Base-by-base conservation (phyloP, 2,113 vertebrate genomes). In the Peromyscus californicus region DNA sequence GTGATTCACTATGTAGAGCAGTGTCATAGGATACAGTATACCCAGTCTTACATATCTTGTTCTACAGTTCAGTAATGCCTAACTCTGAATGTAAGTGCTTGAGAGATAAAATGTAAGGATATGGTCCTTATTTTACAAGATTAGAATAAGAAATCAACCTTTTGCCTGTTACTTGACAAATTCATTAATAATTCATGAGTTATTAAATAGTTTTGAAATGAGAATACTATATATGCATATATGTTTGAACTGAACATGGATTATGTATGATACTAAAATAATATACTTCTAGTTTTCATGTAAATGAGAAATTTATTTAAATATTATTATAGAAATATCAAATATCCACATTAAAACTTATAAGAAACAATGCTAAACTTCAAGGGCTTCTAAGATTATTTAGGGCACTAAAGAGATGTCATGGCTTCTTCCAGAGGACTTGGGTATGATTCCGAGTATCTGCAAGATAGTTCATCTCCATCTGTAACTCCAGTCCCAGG, bases 151-250 rank as follows among this genome's bases (percentile, higher is more conserved):
- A 98, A 98, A 98, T 98, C 97, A 97, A 98, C 98, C 92, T 96
- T 98, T 98, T 98, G 97, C 39, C 80, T 83, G 97, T 98, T 98
- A 97, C 97, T 98, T 98, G 95, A 96, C 97, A 80, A 95, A 91
- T 83, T 97, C 97, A 98, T 98, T 98, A 98, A 98, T 98, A 98
- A 98, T 98, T 98, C 97, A 98, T 97, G 94, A 98, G 87, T 93
- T 96, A 97, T 93, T 0, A 98, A 98, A 98, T 97, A 96, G 19
- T 65, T 94, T 95, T 96, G 21, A 89, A 91, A 85, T 39, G 8
- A 65, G 31, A 74, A 13, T 75, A 45, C 48, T 33, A 39, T 70
- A 15, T 33, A 61, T 61, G 26, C 19, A 39, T 45, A 2, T 45
- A 63, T 59, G 13, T 24, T 42, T 89, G 4, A 70, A 7, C 70